These are phyloP conservation scores for Philereme vetulata DNA, from an alignment of 2,888 invertebrate species.

Conservation along the genomic window DNA sequence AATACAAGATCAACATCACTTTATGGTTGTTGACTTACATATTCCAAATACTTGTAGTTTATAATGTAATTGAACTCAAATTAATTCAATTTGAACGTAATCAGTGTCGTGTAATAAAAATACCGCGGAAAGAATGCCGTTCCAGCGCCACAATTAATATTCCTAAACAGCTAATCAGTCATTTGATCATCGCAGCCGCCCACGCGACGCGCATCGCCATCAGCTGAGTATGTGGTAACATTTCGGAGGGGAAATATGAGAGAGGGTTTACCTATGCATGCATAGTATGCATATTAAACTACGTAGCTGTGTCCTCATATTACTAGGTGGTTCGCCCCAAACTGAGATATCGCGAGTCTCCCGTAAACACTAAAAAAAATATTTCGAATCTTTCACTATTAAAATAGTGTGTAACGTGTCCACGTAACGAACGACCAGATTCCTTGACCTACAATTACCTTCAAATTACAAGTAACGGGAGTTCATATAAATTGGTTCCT, in stretches of 20 bases:
- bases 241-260: constrained; percentile 8
- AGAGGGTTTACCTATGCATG: background rate
- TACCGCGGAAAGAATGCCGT: constrained; percentile 56
- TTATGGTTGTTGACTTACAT: constrained; percentile 14
- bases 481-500: no score
- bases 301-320: no score
- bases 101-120: constrained; percentile 51
- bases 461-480: no score
- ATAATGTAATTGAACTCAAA: constrained; percentile 22
- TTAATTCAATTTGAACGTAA: constrained; percentile 32
- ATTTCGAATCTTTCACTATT: no score
- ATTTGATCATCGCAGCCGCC: constrained; percentile 71
- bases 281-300: no score
- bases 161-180: constrained; percentile 79
- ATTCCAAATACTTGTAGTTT: constrained; percentile 5
- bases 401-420: no score
- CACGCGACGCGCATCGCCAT: constrained; percentile 66
- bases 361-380: no score
- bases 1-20: background rate
- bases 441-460: no score
- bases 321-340: no score
- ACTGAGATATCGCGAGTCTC: no score
- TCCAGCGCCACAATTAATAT: constrained; percentile 73
- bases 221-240: constrained; percentile 32
- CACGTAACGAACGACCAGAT: no score